phyloP scores from a whole-genome alignment of 2,888 invertebrate species.

The Adineta ricciae region DNA sequence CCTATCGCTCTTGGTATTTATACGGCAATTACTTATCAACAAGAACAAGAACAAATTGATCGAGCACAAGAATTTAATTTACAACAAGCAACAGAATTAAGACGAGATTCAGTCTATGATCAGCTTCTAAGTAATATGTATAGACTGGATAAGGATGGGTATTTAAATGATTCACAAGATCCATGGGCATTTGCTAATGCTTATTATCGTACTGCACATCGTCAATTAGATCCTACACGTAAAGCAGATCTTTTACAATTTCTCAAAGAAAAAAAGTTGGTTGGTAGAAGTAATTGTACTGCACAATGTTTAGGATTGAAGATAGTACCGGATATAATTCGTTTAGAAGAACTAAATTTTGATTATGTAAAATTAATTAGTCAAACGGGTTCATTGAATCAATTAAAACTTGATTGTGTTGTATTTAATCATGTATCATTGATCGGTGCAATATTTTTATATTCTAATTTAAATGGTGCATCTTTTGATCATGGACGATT shows the following conservation, averaged over 20 bases:
- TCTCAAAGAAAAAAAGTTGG: background rate
- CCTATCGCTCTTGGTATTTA: background rate
- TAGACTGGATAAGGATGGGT: background rate
- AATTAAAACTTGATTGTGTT: background rate
- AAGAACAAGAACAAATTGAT: background rate
- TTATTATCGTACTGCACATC: background rate
- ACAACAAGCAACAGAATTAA: background rate
- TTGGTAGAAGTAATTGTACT: background rate
- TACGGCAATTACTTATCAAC: background rate
- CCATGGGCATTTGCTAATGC: constrained; percentile 7
- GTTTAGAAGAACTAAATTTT: background rate
- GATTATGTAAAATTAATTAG: background rate
- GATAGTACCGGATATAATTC: background rate
- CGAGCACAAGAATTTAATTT: background rate
- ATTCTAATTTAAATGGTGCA: background rate
- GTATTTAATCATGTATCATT: background rate
- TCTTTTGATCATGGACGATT: background rate
- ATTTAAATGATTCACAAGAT: background rate
- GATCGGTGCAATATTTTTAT: background rate
- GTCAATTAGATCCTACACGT: background rate
- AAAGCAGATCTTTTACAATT: background rate
- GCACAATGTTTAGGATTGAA: background rate
- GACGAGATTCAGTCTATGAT: background rate
- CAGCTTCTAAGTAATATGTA: background rate
- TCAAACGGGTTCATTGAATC: background rate